These are phyloP conservation scores for Planococcus citri DNA, from an alignment of 1,140 invertebrate species.

Conservation along the genomic window DNA sequence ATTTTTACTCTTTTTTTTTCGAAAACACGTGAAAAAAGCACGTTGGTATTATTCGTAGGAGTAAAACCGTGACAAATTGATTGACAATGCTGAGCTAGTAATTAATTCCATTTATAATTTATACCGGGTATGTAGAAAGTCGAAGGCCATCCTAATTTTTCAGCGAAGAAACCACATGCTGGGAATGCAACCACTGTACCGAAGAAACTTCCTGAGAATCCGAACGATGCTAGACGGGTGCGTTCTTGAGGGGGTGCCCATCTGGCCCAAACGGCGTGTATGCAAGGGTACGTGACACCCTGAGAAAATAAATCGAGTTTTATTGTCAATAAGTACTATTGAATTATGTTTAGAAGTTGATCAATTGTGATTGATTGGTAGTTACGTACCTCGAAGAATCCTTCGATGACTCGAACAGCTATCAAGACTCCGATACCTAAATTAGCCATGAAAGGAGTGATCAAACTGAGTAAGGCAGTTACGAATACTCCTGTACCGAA, in stretches of 20 bases:
- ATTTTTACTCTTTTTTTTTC: too few relatives aligned
- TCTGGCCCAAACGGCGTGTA: slow-evolving; percentile 72
- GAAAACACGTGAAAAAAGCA: too few relatives aligned
- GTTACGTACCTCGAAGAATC: slow-evolving; percentile 63
- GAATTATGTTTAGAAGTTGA: background rate
- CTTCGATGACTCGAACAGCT: slow-evolving; percentile 65
- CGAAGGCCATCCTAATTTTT: slow-evolving; percentile 65
- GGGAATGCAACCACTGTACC: slow-evolving; percentile 71
- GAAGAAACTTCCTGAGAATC: slow-evolving; percentile 69
- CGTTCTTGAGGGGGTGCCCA: slow-evolving; percentile 80
- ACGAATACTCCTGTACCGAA: slow-evolving; percentile 67
- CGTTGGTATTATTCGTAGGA: too few relatives aligned
- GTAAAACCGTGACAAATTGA: too few relatives aligned
- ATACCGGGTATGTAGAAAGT: slow-evolving; percentile 85
- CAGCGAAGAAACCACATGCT: slow-evolving; percentile 54
- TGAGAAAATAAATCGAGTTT: too few relatives aligned
- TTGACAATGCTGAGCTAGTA: too few relatives aligned
- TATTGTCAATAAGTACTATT: slow-evolving; percentile 26
- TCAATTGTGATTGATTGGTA: background rate
- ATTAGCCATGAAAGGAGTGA: slow-evolving; percentile 65
- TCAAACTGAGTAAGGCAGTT: slow-evolving; percentile 65
- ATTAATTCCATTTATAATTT: slow-evolving; percentile 29
- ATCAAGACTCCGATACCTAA: slow-evolving; percentile 57
- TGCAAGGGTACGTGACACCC: slow-evolving; percentile 83
- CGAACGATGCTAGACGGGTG: slow-evolving; percentile 58